Evolutionary conservation across 2,113 vertebrate genomes (phyloP).

Genomic region (Recurvirostra avosetta): DNA sequence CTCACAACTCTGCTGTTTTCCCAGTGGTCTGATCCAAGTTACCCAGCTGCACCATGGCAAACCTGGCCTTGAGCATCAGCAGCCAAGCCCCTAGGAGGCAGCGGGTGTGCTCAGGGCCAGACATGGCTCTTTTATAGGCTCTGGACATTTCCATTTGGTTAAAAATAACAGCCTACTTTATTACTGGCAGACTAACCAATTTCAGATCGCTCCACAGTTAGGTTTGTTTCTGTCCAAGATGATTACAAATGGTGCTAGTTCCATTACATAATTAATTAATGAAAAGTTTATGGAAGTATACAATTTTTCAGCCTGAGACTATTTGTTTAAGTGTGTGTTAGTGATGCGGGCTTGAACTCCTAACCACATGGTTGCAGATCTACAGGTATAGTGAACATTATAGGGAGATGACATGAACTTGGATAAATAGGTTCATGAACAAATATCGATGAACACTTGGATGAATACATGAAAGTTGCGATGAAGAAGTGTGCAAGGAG

Average conservation of each 20-base stretch:
- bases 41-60: neutral
- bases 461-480: neutral
- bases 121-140: neutral
- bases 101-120: neutral
- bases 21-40: neutral
- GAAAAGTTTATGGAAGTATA: neutral
- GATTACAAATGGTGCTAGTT: neutral
- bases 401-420: neutral
- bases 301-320: neutral
- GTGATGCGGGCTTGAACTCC: neutral
- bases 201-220: neutral
- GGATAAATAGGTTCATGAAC: neutral
- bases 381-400: neutral
- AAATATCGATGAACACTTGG: neutral
- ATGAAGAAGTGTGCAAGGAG: neutral
- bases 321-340: neutral
- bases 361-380: neutral
- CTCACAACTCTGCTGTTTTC: neutral
- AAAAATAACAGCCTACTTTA: neutral
- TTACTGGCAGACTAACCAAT: neutral
- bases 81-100: neutral
- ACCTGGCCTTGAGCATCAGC: neutral
- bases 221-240: neutral
- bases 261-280: neutral
- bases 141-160: neutral